Percentiles rank a stretch among this genome's conserved stretches.
phyloP scores from a whole-genome alignment of 2,113 vertebrate genomes.

The Pelvicachromis taeniatus region DNA sequence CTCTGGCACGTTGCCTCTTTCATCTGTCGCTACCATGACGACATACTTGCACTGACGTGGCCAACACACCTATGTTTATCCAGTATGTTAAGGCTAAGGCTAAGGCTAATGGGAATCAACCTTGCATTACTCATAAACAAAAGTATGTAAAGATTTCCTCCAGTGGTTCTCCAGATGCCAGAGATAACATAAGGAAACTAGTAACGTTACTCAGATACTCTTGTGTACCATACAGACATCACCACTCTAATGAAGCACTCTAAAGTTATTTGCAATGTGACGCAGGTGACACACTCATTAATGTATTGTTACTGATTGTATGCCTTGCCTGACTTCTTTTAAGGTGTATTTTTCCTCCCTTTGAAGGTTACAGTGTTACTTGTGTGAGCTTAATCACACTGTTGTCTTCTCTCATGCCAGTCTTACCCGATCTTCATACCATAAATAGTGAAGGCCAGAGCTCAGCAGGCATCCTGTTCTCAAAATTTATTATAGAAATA shows the following conservation, averaged over 20 bases:
- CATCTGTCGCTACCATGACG: background rate
- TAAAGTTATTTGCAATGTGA: background rate
- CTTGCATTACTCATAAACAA: background rate
- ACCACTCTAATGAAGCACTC: background rate
- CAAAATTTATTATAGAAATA: background rate
- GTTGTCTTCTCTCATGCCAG: slow-evolving; percentile 12
- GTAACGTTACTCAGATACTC: background rate
- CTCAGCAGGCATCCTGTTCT: slow-evolving; percentile 19
- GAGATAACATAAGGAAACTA: background rate
- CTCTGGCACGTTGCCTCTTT: background rate
- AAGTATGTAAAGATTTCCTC: background rate
- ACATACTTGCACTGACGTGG: background rate
- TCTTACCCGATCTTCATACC: slow-evolving; percentile 17
- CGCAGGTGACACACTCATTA: background rate
- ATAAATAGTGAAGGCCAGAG: slow-evolving; percentile 35
- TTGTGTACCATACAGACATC: background rate
- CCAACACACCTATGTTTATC: background rate
- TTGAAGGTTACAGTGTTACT: slow-evolving; percentile 1
- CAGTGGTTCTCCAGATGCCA: background rate
- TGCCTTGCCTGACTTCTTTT: background rate
- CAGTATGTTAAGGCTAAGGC: background rate
- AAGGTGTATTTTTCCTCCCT: background rate
- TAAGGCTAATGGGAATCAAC: background rate
- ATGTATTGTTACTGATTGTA: background rate
- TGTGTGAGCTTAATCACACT: background rate